Evolutionary conservation across 1,140 invertebrate species (phyloP).

Genomic region (Zaprionus tsacasi): DNA sequence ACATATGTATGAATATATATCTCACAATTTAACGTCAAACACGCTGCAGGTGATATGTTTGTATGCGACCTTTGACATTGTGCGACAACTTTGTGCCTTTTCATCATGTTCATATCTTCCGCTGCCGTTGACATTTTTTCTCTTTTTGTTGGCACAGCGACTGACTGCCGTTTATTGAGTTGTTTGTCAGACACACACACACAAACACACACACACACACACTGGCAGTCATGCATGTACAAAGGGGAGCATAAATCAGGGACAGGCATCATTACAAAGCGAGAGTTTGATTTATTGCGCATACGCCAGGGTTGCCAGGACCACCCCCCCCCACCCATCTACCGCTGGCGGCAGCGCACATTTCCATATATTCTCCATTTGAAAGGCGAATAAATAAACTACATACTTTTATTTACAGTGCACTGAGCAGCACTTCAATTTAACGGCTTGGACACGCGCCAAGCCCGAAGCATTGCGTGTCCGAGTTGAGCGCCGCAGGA

Average conservation of each 20-base stretch:
- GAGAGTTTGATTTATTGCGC: slow-evolving; percentile 49
- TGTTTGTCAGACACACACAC: slow-evolving; percentile 20
- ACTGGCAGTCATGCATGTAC: not conserved
- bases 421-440: slow-evolving; percentile 11
- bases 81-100: slow-evolving; percentile 48
- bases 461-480: not conserved
- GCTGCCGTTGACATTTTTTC: slow-evolving; percentile 53
- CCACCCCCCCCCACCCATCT: not conserved
- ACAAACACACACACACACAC: not conserved
- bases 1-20: slow-evolving; percentile 23
- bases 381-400: slow-evolving; percentile 20
- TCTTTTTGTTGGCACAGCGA: slow-evolving; percentile 10
- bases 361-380: slow-evolving; percentile 28
- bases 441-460: slow-evolving; percentile 19
- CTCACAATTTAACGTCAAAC: slow-evolving; percentile 43
- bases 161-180: slow-evolving; percentile 61
- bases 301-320: slow-evolving; percentile 13
- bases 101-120: slow-evolving; percentile 53
- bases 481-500: not conserved
- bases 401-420: slow-evolving; percentile 22
- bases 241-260: slow-evolving; percentile 63
- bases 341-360: not conserved
- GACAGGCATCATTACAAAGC: slow-evolving; percentile 35
- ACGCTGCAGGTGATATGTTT: slow-evolving; percentile 26
- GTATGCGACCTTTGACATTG: slow-evolving; percentile 69